These are phyloP conservation scores for Podarcis lilfordi DNA, from an alignment of 2,797 vertebrate species.

Conservation along the genomic window DNA sequence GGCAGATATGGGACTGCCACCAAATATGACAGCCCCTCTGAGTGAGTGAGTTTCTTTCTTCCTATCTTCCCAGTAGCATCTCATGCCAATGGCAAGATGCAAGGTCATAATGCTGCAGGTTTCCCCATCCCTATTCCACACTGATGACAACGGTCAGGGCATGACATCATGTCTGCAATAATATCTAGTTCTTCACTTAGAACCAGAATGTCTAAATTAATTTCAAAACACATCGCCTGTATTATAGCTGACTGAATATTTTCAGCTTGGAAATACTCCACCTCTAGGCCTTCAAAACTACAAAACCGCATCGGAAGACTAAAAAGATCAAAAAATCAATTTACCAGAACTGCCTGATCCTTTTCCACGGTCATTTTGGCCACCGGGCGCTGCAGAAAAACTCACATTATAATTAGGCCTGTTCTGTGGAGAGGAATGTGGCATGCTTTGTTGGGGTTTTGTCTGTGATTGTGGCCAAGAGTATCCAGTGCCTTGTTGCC, in stretches of 20 bases:
- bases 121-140: neutral
- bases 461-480: constrained; percentile 81
- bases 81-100: neutral
- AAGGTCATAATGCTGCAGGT: neutral
- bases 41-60: neutral
- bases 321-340: constrained; percentile 29
- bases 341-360: constrained; percentile 82
- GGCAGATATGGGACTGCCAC: neutral
- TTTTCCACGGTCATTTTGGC: constrained; percentile 83
- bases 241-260: neutral
- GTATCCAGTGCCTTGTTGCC: constrained; percentile 84
- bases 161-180: neutral
- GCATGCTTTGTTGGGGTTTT: constrained; percentile 81
- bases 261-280: neutral
- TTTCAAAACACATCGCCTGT: neutral
- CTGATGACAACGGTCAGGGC: neutral
- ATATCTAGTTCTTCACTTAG: neutral
- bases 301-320: neutral
- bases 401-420: constrained; percentile 96
- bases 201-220: neutral
- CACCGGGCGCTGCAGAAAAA: constrained; percentile 86
- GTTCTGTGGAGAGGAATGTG: constrained; percentile 93
- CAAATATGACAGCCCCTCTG: neutral
- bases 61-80: neutral
- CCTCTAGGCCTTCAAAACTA: neutral